These are phyloP conservation scores for Tonatia bakeri DNA, from an alignment of 2,113 vertebrate species.

Conservation along the genomic window DNA sequence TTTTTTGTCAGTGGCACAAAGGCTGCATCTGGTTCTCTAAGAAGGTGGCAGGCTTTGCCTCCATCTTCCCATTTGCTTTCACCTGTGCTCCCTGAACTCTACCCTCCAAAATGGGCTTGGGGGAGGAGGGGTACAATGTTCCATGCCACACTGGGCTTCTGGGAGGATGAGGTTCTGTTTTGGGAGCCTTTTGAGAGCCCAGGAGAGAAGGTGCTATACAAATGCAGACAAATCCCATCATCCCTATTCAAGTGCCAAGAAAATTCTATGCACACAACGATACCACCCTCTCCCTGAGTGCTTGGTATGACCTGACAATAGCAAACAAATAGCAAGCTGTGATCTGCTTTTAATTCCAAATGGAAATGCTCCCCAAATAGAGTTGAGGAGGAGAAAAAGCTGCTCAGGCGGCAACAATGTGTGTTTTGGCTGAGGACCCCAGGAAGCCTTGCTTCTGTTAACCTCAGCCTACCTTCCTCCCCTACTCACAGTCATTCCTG, in stretches of 20 bases:
- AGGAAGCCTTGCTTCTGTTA: constrained; percentile 45
- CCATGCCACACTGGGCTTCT: not conserved
- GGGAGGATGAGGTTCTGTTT: constrained; percentile 28
- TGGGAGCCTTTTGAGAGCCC: not conserved
- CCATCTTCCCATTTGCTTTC: not conserved
- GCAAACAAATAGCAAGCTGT: constrained; percentile 62
- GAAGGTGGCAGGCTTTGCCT: not conserved
- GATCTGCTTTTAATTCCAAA: constrained; percentile 72
- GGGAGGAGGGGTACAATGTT: not conserved
- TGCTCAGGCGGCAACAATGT: not conserved
- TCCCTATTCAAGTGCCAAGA: constrained; percentile 50
- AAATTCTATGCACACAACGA: constrained; percentile 34
- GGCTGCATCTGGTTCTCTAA: not conserved
- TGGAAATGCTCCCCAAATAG: constrained; percentile 54
- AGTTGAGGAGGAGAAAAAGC: constrained; percentile 15
- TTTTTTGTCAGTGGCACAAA: not conserved
- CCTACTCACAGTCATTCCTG: not conserved
- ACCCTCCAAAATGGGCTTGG: not conserved
- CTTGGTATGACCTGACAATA: constrained; percentile 57
- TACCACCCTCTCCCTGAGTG: constrained; percentile 9
- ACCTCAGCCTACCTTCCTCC: constrained; percentile 28
- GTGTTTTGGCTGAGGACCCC: constrained; percentile 49
- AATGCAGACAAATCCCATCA: constrained; percentile 2
- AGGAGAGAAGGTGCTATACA: constrained; percentile 5
- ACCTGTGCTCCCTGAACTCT: not conserved